Percentiles rank a stretch among this genome's conserved stretches.
phyloP scores from a whole-genome alignment of 2,113 vertebrate genomes.

The Bos indicus region DNA sequence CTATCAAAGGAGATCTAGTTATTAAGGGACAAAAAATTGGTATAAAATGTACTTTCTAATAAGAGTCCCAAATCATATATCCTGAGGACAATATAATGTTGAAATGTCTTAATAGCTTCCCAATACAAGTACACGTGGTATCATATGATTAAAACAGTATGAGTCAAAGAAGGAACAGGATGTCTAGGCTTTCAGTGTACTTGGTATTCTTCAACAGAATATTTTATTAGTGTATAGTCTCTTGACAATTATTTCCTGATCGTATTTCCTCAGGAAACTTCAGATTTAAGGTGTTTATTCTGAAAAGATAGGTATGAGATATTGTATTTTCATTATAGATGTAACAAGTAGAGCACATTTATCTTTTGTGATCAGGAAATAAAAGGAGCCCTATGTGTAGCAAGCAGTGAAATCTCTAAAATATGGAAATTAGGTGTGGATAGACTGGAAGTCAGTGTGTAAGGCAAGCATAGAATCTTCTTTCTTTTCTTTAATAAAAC shows the following conservation, averaged over 20 bases:
- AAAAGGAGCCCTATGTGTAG: background rate
- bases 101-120: background rate
- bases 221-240: background rate
- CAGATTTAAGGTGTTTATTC: conserved; percentile 13
- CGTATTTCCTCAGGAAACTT: background rate
- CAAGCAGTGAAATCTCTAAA: background rate
- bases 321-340: background rate
- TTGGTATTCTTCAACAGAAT: background rate
- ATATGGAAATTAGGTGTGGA: background rate
- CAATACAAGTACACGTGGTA: background rate
- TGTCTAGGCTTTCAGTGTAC: background rate
- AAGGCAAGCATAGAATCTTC: background rate
- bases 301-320: background rate
- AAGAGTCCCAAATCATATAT: background rate
- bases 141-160: background rate
- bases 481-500: background rate
- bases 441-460: background rate
- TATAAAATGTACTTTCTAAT: background rate
- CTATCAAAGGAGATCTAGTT: background rate
- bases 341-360: background rate
- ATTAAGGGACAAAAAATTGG: background rate
- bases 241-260: conserved; percentile 25
- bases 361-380: conserved; percentile 18
- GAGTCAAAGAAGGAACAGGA: background rate
- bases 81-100: background rate